These are phyloP conservation scores for Octonoba sinensis DNA, from an alignment of 2,888 invertebrate species.

Conservation along the genomic window DNA sequence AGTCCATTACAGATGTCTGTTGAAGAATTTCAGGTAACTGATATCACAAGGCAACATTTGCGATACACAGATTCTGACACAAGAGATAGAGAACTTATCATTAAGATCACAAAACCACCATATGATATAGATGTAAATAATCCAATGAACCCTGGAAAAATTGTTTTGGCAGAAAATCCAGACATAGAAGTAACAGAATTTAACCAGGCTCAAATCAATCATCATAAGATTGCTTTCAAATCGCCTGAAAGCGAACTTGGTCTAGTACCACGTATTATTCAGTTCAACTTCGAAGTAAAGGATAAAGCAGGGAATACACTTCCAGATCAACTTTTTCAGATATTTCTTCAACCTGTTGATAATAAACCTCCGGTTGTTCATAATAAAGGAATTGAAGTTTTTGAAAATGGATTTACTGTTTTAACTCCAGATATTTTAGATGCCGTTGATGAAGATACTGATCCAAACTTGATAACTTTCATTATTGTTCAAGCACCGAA, in stretches of 20 bases:
- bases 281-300: slow-evolving; percentile 70
- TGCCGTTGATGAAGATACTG: slow-evolving; percentile 70
- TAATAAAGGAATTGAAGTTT: slow-evolving; percentile 69
- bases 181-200: slow-evolving; percentile 68
- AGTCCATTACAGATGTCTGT: slow-evolving; percentile 69
- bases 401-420: slow-evolving; percentile 69
- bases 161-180: slow-evolving; percentile 69
- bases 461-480: slow-evolving; percentile 67
- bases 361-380: slow-evolving; percentile 70
- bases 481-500: slow-evolving; percentile 68
- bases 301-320: slow-evolving; percentile 70
- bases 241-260: slow-evolving; percentile 70
- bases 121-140: slow-evolving; percentile 69
- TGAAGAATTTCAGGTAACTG: slow-evolving; percentile 69
- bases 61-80: slow-evolving; percentile 69
- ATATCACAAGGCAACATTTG: slow-evolving; percentile 68
- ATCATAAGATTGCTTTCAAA: slow-evolving; percentile 70
- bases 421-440: slow-evolving; percentile 69
- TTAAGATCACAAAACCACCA: slow-evolving; percentile 68
- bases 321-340: slow-evolving; percentile 69
- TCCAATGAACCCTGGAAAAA: slow-evolving; percentile 68
- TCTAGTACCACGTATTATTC: slow-evolving; percentile 69
- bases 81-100: slow-evolving; percentile 68
- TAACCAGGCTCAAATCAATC: slow-evolving; percentile 71
- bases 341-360: slow-evolving; percentile 70